Conservation (phyloP, 2,888 invertebrate genomes). For the Trisateles emortualis region DNA sequence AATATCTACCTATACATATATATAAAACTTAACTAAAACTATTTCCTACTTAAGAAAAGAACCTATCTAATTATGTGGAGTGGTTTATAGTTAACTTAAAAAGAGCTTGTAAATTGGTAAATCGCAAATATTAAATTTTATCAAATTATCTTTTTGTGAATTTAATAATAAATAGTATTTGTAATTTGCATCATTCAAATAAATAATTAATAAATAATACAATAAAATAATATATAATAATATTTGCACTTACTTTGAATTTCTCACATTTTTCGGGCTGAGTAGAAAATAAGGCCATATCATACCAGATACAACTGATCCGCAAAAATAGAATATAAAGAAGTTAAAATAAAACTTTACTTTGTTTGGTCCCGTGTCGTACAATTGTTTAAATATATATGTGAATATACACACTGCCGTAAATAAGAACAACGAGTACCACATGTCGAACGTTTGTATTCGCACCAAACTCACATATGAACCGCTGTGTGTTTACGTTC, state of each 20-base stretch:
- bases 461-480: slow-evolving; percentile 50
- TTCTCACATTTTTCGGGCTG: slow-evolving; percentile 68
- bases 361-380: slow-evolving; percentile 59
- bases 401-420: slow-evolving; percentile 52
- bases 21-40: too few species aligned
- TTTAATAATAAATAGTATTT: too few species aligned
- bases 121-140: too few species aligned
- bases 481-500: slow-evolving; percentile 40
- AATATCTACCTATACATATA: too few species aligned
- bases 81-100: too few species aligned
- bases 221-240: background rate
- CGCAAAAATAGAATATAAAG: slow-evolving; percentile 57
- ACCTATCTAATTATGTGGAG: too few species aligned
- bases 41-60: too few species aligned
- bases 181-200: background rate
- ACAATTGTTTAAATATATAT: slow-evolving; percentile 63
- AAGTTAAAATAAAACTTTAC: slow-evolving; percentile 67
- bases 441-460: slow-evolving; percentile 56
- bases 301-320: slow-evolving; percentile 51
- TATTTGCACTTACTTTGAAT: slow-evolving; percentile 71
- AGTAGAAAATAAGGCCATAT: slow-evolving; percentile 70
- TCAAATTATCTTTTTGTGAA: too few species aligned
- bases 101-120: too few species aligned
- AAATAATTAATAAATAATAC: background rate
- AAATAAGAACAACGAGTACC: slow-evolving; percentile 59